phyloP scores from a whole-genome alignment of 2,888 invertebrate genomes.

The Eudasyphora cyanicolor region DNA sequence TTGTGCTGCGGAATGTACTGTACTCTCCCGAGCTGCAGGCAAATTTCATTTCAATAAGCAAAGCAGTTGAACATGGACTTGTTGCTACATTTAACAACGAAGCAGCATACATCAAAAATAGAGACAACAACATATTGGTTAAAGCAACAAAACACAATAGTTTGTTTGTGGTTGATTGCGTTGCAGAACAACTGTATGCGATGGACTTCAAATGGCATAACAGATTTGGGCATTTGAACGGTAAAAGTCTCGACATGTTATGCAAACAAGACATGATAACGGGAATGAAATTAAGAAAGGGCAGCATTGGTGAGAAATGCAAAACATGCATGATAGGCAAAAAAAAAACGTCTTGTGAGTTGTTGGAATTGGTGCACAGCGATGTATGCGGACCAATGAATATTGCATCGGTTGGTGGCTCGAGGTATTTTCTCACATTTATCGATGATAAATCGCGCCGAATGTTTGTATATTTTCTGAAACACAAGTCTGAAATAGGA shows the following conservation, averaged over 20 bases:
- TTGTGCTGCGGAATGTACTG: background rate
- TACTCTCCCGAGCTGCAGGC: constrained; percentile 54
- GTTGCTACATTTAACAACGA: constrained; percentile 54
- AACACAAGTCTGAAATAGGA: too few species aligned
- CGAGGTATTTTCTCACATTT: constrained; percentile 48
- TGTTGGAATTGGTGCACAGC: constrained; percentile 33
- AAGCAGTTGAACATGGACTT: constrained; percentile 58
- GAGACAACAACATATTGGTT: constrained; percentile 33
- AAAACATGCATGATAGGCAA: constrained; percentile 50
- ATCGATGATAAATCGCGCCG: constrained; percentile 43
- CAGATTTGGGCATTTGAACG: background rate
- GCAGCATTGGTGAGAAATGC: too few species aligned
- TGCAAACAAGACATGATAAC: constrained; percentile 53
- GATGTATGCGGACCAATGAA: constrained; percentile 39
- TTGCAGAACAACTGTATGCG: background rate
- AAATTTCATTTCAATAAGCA: constrained; percentile 64
- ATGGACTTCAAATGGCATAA: background rate
- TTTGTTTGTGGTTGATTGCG: background rate
- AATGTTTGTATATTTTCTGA: too few species aligned
- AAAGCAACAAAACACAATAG: background rate
- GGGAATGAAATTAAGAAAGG: too few species aligned
- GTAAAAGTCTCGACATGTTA: constrained; percentile 20
- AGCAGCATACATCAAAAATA: constrained; percentile 35
- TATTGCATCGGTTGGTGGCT: constrained; percentile 18
- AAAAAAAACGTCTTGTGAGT: constrained; percentile 23